A percentile compares a stretch with the other conserved stretches of the same genome.
phyloP scores from a whole-genome alignment of 2,888 invertebrate species.

The Melangyna quadrimaculata region DNA sequence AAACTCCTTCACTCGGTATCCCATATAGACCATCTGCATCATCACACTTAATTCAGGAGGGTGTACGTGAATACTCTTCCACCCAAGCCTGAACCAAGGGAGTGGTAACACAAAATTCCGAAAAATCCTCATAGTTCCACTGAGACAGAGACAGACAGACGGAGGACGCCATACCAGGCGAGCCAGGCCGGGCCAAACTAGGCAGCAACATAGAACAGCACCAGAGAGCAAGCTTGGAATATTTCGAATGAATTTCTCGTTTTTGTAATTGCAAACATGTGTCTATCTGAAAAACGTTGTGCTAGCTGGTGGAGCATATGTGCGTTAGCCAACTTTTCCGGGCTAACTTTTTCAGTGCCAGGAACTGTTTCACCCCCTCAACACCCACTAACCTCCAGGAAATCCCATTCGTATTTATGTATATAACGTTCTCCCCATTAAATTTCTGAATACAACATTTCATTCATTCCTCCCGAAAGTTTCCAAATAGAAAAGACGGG shows the following conservation, averaged over 20 bases:
- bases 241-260: slow-evolving; percentile 69
- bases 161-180: slow-evolving; percentile 8
- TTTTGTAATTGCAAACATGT: slow-evolving; percentile 71
- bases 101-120: slow-evolving; percentile 47
- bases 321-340: slow-evolving; percentile 70
- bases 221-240: slow-evolving; percentile 43
- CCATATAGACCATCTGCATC: slow-evolving; percentile 63
- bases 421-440: slow-evolving; percentile 58
- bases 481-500: slow-evolving; percentile 51
- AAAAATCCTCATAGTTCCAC: slow-evolving; percentile 64
- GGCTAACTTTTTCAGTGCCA: slow-evolving; percentile 60
- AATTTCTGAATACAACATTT: slow-evolving; percentile 71
- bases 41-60: slow-evolving; percentile 58
- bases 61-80: not conserved
- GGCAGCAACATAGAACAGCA: slow-evolving; percentile 14
- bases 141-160: slow-evolving; percentile 51
- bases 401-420: slow-evolving; percentile 43
- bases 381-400: not conserved
- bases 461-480: slow-evolving; percentile 66
- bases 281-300: slow-evolving; percentile 61
- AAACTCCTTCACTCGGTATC: slow-evolving; percentile 31
- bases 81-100: slow-evolving; percentile 28
- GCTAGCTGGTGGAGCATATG: slow-evolving; percentile 47
- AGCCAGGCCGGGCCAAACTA: not conserved
- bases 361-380: not conserved